Evolutionary conservation across 2,113 vertebrate species (phyloP).

Genomic region (Paradoxurus hermaphroditus): DNA sequence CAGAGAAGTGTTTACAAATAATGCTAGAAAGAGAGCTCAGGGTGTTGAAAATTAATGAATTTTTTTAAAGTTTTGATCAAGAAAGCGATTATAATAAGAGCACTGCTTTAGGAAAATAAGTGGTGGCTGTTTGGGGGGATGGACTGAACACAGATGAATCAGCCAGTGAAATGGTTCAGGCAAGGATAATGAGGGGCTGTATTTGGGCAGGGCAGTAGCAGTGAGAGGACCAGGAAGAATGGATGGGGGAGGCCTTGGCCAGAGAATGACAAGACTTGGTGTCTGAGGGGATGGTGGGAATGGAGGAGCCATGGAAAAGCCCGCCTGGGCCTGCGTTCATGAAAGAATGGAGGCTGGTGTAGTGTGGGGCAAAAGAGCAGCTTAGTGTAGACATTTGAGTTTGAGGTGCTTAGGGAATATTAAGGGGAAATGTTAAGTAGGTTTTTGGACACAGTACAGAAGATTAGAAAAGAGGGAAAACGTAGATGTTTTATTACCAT

Average conservation of each 20-base stretch:
- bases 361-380: background rate
- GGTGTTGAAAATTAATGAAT: slow-evolving; percentile 6
- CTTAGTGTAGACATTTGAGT: background rate
- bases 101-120: background rate
- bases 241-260: background rate
- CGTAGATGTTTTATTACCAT: background rate
- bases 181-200: background rate
- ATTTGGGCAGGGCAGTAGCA: background rate
- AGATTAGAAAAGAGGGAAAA: background rate
- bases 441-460: background rate
- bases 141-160: background rate
- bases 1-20: background rate
- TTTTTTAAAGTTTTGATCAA: background rate
- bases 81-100: background rate
- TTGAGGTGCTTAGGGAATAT: background rate
- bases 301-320: background rate
- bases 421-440: background rate
- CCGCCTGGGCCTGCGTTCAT: background rate
- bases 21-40: background rate
- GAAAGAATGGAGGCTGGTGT: background rate
- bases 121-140: background rate
- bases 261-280: background rate
- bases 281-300: background rate
- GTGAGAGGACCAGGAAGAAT: background rate
- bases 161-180: background rate